Evolutionary conservation across 2,797 vertebrate genomes (phyloP).

Genomic region (Miichthys miiuy): DNA sequence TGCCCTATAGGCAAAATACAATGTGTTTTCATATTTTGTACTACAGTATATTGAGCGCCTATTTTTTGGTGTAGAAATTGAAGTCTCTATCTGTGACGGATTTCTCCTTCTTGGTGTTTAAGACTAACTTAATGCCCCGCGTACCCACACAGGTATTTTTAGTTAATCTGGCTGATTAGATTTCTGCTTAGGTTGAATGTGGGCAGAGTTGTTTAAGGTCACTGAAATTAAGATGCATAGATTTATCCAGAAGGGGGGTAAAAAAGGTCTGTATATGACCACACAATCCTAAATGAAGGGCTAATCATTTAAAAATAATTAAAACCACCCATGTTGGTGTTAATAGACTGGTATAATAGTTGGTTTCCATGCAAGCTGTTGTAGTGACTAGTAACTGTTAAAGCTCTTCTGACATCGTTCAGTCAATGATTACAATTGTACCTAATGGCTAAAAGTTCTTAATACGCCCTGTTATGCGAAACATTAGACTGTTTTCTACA

Average conservation of each 20-base stretch:
- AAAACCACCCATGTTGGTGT: slow-evolving; percentile 4
- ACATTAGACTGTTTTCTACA: background rate
- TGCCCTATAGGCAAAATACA: too few relatives aligned
- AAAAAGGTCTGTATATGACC: background rate
- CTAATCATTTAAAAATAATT: background rate
- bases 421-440: too few relatives aligned
- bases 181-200: slow-evolving; percentile 9
- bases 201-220: background rate
- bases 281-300: background rate
- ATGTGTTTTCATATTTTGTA: too few relatives aligned
- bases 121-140: background rate
- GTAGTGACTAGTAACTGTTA: too few relatives aligned
- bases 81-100: background rate
- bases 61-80: background rate
- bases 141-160: background rate
- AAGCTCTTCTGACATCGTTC: too few relatives aligned
- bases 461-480: background rate
- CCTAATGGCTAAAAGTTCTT: too few relatives aligned
- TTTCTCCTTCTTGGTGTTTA: slow-evolving; percentile 9
- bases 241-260: background rate
- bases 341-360: background rate
- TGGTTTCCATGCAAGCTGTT: background rate
- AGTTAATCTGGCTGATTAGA: slow-evolving; percentile 18
- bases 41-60: too few relatives aligned
- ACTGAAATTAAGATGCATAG: background rate